Base-by-base conservation (phyloP, 2,797 vertebrate species). In the Helarctos malayanus region DNA sequence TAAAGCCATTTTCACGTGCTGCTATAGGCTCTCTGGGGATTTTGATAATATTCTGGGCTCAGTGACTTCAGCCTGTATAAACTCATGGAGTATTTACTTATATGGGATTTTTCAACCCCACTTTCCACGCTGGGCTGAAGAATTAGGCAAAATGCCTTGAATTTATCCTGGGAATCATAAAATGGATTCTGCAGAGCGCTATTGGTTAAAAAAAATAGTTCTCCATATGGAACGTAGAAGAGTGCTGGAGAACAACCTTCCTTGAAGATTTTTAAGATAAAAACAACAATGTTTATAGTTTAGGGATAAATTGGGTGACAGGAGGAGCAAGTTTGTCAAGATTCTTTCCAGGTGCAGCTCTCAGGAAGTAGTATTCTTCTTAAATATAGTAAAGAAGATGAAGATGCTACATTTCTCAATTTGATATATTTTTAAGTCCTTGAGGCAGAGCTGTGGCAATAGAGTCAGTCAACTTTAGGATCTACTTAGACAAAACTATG, bases 101-200 rank as follows among this genome's bases (percentile, higher is more conserved):
- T 76, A 97, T 78, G 96, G 91, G 79, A 90, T 92, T 97, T 95
- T 96, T 96, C 91, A 97, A 89, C 79, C 75, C 79, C 57, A 87
- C 84, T 97, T 95, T 97, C 84, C 47, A 95, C 84, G 97, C 81
- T 90, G 54, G n/a, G 83, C 87, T 81, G 80, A 76, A 52, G 71
- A 97, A 95, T 97, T 97, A 95, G 96, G 91, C 95, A 97, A 93
- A 97, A 95, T 94, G 95, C 92, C 96, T 96, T 95, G 75, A 54
- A 14, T 97, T 96, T 95, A 96, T 92, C 95, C 81, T 87, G 95
- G 92, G 92, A 94, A 73, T 82, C 59, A 85, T 96, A 93, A 97
- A 94, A 88, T 95, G 89, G 49, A 88, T 95, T 97, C 78, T 96
- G 41, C n/a, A 90, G 87, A 89, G 27, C 95, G 38, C 59, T 88